Evolutionary conservation across 2,888 invertebrate genomes (phyloP).

Genomic region (Dorcus hopei): DNA sequence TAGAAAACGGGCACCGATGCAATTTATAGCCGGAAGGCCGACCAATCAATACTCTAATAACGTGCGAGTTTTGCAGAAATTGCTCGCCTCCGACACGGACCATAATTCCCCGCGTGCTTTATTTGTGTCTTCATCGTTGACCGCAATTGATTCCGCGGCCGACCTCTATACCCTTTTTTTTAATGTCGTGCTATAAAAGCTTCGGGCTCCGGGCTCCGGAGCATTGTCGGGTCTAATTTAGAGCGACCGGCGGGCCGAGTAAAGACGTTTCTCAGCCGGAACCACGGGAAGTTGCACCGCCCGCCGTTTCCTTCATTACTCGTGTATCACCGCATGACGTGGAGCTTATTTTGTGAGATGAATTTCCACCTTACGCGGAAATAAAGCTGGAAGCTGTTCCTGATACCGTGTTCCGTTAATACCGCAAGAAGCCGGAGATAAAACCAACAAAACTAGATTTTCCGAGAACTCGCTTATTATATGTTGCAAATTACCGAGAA

Average conservation of each 20-base stretch:
- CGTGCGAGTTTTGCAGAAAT: slow-evolving; percentile 26
- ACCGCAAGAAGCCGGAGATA: background rate
- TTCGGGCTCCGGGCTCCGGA: background rate
- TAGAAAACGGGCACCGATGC: slow-evolving; percentile 18
- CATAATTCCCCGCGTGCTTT: slow-evolving; percentile 20
- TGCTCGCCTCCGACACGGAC: slow-evolving; percentile 14
- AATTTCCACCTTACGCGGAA: slow-evolving; percentile 13
- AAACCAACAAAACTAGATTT: too few relatives aligned
- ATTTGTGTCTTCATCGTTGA: slow-evolving; percentile 21
- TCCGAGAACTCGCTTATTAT: too few relatives aligned
- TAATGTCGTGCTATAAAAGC: background rate
- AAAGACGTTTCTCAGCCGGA: background rate
- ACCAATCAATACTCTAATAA: slow-evolving; percentile 31
- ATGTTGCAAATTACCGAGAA: too few relatives aligned
- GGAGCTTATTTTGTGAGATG: slow-evolving; percentile 16
- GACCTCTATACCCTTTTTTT: background rate
- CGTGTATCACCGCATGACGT: slow-evolving; percentile 19
- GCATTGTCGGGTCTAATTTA: background rate
- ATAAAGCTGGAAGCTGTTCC: slow-evolving; percentile 6
- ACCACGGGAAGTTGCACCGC: slow-evolving; percentile 10
- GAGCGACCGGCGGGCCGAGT: background rate
- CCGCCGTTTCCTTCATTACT: slow-evolving; percentile 16
- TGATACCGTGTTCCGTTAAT: too few relatives aligned
- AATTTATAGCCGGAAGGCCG: slow-evolving; percentile 23
- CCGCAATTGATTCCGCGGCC: slow-evolving; percentile 20